Conservation (phyloP, 2,888 invertebrate species). For the Sipha maydis region DNA sequence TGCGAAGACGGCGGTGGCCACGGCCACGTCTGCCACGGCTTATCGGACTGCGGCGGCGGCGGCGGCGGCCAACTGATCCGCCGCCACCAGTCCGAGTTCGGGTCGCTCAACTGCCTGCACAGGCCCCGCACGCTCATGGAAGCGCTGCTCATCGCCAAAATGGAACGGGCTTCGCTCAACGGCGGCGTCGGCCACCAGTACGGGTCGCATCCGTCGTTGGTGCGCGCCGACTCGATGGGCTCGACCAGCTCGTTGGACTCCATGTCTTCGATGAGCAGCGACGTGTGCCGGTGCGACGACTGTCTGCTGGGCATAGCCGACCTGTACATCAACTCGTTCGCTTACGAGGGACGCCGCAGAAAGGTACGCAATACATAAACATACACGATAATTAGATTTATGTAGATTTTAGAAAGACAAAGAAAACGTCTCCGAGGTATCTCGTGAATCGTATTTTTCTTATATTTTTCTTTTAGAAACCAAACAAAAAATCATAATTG, state of each 20-base stretch:
- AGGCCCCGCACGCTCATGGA: constrained; percentile 84
- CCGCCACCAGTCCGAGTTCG: constrained; percentile 68
- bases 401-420: too few relatives aligned
- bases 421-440: too few relatives aligned
- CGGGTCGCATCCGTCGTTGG: constrained; percentile 69
- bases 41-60: too few relatives aligned
- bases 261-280: constrained; percentile 69
- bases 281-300: constrained; percentile 85
- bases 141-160: constrained; percentile 81
- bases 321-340: constrained; percentile 70
- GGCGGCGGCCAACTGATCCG: constrained; percentile 61
- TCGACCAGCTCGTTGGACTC: constrained; percentile 66
- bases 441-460: too few relatives aligned
- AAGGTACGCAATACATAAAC: constrained; percentile 47
- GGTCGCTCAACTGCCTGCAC: constrained; percentile 69
- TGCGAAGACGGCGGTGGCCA: not conserved
- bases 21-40: constrained; percentile 62
- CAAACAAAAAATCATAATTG: too few relatives aligned
- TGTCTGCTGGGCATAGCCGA: constrained; percentile 85
- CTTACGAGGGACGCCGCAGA: constrained; percentile 64
- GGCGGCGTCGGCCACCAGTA: constrained; percentile 67
- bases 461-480: too few relatives aligned
- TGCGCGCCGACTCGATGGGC: constrained; percentile 81
- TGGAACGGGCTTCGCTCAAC: constrained; percentile 75
- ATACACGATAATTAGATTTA: not conserved